Evolutionary conservation across 2,888 invertebrate genomes (phyloP).

Genomic region (Empis livida): DNA sequence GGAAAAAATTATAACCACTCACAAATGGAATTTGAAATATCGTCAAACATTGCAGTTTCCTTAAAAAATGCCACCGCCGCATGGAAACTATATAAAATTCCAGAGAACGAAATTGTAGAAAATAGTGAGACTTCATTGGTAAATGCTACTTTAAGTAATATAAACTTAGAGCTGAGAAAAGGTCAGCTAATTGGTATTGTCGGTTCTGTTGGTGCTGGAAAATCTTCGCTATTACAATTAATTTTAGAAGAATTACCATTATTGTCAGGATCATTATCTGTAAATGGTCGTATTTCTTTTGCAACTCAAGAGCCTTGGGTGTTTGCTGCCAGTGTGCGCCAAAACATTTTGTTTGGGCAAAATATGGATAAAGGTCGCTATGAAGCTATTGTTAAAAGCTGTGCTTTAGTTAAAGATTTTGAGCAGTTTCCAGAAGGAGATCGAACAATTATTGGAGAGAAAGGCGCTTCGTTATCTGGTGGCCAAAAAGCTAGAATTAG

Average conservation of each 20-base stretch:
- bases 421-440: slow-evolving; percentile 42
- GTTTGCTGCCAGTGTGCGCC: slow-evolving; percentile 59
- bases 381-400: slow-evolving; percentile 32
- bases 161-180: slow-evolving; percentile 41
- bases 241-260: slow-evolving; percentile 60
- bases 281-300: slow-evolving; percentile 55
- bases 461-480: slow-evolving; percentile 49
- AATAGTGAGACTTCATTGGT: background rate
- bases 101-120: background rate
- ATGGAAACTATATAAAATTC: slow-evolving; percentile 30
- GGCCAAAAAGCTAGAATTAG: slow-evolving; percentile 54
- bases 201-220: slow-evolving; percentile 65
- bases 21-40: slow-evolving; percentile 12
- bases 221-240: slow-evolving; percentile 53
- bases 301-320: slow-evolving; percentile 81
- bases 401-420: slow-evolving; percentile 39
- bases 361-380: slow-evolving; percentile 25
- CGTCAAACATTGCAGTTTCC: slow-evolving; percentile 12
- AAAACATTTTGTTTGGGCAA: slow-evolving; percentile 75
- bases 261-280: slow-evolving; percentile 38
- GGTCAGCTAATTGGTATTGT: slow-evolving; percentile 55
- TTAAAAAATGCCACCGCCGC: slow-evolving; percentile 33
- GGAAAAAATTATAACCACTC: too few species aligned
- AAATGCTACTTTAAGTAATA: slow-evolving; percentile 37
- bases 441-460: slow-evolving; percentile 44